A percentile compares a stretch with the other conserved stretches of the same genome.
Conservation (phyloP, 2,113 vertebrate species). For the Gallinago undulata region DNA sequence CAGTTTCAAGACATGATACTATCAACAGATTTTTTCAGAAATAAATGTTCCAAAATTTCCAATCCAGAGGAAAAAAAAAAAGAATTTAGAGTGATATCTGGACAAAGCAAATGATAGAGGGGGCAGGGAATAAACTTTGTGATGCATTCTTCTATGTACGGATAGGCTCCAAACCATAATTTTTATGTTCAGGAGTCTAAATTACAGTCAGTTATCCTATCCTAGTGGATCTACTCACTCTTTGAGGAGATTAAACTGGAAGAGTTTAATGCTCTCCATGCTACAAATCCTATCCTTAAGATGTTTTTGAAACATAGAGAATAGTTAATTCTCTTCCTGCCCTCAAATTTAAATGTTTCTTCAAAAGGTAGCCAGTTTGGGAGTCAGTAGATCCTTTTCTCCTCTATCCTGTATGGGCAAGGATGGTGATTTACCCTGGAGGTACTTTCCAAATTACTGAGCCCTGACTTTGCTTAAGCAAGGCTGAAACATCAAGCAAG, state of each 20-base stretch:
- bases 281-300: background rate
- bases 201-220: background rate
- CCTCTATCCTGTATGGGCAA: background rate
- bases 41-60: background rate
- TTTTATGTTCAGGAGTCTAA: background rate
- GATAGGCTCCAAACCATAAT: background rate
- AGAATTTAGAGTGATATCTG: background rate
- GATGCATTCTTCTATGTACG: background rate
- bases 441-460: background rate
- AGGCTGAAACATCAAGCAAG: background rate
- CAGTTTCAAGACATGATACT: background rate
- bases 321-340: background rate
- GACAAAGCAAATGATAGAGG: background rate
- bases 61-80: background rate
- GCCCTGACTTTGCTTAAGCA: background rate
- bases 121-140: background rate
- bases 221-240: background rate
- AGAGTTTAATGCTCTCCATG: background rate
- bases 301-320: background rate
- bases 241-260: background rate
- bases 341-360: background rate
- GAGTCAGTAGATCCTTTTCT: background rate
- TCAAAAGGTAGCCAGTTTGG: background rate
- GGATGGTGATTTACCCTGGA: background rate
- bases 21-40: conserved; percentile 1